A percentile compares a stretch with the other conserved stretches of the same genome.
phyloP scores from a whole-genome alignment of 2,888 invertebrate genomes.

The Acleris emargana region DNA sequence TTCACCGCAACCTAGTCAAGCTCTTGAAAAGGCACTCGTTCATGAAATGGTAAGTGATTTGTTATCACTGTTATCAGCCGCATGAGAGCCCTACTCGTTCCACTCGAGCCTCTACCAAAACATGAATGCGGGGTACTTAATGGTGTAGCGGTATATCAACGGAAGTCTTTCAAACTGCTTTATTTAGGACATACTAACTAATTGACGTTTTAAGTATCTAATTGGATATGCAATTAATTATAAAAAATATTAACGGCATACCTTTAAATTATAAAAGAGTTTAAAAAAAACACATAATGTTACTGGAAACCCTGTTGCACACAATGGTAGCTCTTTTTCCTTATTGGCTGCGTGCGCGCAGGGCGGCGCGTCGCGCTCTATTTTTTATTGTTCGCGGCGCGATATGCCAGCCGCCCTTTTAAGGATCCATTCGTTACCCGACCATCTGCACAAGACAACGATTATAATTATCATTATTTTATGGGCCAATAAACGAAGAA shows the following conservation, averaged over 20 bases:
- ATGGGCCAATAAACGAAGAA: conserved; percentile 6
- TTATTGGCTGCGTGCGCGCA: conserved; percentile 23
- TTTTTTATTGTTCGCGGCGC: conserved; percentile 30
- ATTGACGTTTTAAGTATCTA: too few species aligned
- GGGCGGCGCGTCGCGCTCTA: conserved; percentile 25
- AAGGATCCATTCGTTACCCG: conserved; percentile 6
- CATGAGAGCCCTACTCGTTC: neutral
- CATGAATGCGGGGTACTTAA: neutral
- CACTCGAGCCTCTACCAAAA: neutral
- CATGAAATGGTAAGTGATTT: neutral
- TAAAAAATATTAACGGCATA: neutral
- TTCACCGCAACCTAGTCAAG: too few species aligned
- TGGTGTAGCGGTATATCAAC: too few species aligned
- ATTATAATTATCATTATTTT: conserved; percentile 8
- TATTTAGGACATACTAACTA: too few species aligned
- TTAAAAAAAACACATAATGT: neutral
- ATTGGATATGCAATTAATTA: too few species aligned
- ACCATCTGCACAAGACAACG: conserved; percentile 7
- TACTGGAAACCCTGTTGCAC: conserved; percentile 25
- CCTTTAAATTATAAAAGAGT: neutral
- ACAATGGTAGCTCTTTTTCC: conserved; percentile 33
- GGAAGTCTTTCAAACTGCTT: too few species aligned
- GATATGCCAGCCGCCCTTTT: conserved; percentile 24
- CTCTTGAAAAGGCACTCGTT: too few species aligned
- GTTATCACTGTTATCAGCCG: neutral